Evolutionary conservation across 2,113 vertebrate genomes (phyloP).

Genomic region (Mellivora capensis): DNA sequence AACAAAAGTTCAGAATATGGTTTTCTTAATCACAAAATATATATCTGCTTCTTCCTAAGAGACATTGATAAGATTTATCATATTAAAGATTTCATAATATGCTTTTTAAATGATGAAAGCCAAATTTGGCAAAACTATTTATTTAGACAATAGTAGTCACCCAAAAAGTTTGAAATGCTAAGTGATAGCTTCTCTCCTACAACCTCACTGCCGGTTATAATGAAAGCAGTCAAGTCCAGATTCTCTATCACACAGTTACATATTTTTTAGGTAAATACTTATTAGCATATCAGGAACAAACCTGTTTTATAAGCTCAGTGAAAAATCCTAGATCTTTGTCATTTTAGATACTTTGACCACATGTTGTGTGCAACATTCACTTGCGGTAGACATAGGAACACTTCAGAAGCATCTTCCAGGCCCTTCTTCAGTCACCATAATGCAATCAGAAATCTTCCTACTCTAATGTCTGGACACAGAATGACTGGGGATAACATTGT

Average conservation of each 20-base stretch:
- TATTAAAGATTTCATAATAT: background rate
- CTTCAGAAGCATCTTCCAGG: background rate
- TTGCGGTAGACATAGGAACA: background rate
- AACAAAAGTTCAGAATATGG: constrained; percentile 12
- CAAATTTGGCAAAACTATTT: background rate
- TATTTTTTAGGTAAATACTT: background rate
- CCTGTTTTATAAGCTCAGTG: background rate
- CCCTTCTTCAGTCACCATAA: background rate
- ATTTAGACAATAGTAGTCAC: background rate
- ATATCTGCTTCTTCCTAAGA: background rate
- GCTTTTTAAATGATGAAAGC: background rate
- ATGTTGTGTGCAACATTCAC: background rate
- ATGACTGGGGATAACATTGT: background rate
- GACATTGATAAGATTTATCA: background rate
- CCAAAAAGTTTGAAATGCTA: background rate
- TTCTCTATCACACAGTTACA: background rate
- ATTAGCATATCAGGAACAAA: constrained; percentile 7
- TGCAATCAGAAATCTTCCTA: background rate
- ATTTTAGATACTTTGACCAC: background rate
- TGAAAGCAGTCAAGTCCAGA: background rate
- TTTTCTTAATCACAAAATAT: background rate
- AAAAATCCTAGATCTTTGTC: background rate
- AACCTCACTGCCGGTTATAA: background rate
- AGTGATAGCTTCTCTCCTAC: background rate
- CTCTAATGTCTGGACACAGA: background rate